Evolutionary conservation across 2,113 vertebrate genomes (phyloP).

Genomic region (Bujurquina vittata): DNA sequence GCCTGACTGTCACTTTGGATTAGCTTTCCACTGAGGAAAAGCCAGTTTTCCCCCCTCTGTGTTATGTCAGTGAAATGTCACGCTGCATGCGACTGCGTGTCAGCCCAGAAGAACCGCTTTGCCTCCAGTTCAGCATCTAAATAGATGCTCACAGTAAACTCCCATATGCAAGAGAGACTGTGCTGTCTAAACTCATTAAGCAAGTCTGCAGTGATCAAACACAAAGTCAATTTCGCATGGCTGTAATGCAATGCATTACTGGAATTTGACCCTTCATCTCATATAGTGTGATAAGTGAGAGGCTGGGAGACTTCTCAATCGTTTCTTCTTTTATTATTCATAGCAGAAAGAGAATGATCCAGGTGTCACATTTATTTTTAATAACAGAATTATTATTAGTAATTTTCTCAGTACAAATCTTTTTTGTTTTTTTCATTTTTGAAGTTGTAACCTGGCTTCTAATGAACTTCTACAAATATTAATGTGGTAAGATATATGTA

Average conservation of each 20-base stretch:
- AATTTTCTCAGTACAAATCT: conserved; percentile 29
- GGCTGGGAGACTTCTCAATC: background rate
- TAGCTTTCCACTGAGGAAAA: conserved; percentile 46
- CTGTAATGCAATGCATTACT: conserved; percentile 39
- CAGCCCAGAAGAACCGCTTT: conserved; percentile 51
- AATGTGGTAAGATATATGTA: background rate
- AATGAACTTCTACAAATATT: conserved; percentile 24
- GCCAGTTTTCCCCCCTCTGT: conserved; percentile 36
- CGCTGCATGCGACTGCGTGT: conserved; percentile 53
- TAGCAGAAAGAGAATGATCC: conserved; percentile 31
- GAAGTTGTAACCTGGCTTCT: conserved; percentile 6
- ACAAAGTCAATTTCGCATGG: conserved; percentile 36
- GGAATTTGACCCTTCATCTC: conserved; percentile 35
- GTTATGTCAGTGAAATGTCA: conserved; percentile 71
- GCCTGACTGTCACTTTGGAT: conserved; percentile 67
- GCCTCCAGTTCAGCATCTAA: conserved; percentile 54
- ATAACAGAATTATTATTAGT: conserved; percentile 20
- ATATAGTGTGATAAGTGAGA: conserved; percentile 28
- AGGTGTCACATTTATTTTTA: conserved; percentile 22
- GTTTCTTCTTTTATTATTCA: conserved; percentile 41
- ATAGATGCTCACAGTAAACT: conserved; percentile 48
- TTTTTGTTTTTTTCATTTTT: conserved; percentile 10
- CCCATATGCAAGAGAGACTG: conserved; percentile 36
- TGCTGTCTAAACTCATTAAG: conserved; percentile 46
- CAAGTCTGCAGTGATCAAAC: conserved; percentile 40